Conservation (phyloP, 2,888 invertebrate genomes). For the Morpho helenor region DNA sequence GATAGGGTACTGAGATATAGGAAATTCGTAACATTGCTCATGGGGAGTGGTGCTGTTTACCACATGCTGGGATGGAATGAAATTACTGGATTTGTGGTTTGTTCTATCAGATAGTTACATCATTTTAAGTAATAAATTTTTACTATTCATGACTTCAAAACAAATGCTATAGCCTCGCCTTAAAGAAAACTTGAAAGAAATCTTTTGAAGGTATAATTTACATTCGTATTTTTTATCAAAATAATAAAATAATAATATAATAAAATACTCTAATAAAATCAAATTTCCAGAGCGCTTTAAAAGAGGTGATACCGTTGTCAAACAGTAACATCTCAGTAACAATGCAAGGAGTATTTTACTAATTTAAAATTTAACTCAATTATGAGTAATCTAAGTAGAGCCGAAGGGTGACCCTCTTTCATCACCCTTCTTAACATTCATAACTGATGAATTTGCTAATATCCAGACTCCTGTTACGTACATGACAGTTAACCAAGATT, state of each 20-base stretch:
- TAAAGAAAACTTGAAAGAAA: no score
- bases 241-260: no score
- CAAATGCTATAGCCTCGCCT: no score
- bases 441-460: slow-evolving; percentile 43
- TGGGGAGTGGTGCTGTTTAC: slow-evolving; percentile 28
- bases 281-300: not conserved
- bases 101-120: not conserved
- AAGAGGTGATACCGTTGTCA: not conserved
- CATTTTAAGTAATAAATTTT: not conserved
- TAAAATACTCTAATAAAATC: no score
- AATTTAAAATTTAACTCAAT: slow-evolving; percentile 1
- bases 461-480: slow-evolving; percentile 16
- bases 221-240: no score
- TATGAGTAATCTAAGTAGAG: slow-evolving; percentile 9
- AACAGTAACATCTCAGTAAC: no score
- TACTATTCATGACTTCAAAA: no score
- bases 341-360: no score
- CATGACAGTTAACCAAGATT: not conserved
- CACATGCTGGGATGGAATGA: slow-evolving; percentile 39
- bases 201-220: no score
- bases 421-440: slow-evolving; percentile 27
- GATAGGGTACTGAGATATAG: slow-evolving; percentile 30
- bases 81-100: slow-evolving; percentile 4
- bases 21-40: slow-evolving; percentile 3
- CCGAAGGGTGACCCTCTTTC: slow-evolving; percentile 6